phyloP scores from a whole-genome alignment of 2,797 vertebrate genomes.

The Neopelma chrysocephalum region DNA sequence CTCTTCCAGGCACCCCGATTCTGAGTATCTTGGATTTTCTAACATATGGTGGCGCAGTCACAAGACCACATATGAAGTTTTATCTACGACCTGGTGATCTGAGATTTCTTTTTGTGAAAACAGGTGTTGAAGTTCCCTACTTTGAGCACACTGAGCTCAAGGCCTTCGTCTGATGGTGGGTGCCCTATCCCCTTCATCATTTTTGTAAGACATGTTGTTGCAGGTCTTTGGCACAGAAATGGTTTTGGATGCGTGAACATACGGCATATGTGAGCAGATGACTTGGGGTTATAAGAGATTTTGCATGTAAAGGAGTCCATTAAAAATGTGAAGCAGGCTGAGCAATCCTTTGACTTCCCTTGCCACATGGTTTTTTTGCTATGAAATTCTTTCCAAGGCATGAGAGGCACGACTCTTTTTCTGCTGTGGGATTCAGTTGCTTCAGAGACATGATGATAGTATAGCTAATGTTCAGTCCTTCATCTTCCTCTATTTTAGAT shows the following conservation, averaged over 20 bases:
- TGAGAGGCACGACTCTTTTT: background rate
- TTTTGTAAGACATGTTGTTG: background rate
- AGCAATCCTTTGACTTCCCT: background rate
- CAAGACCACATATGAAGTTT: background rate
- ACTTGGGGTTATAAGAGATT: background rate
- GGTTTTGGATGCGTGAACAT: background rate
- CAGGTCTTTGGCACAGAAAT: background rate
- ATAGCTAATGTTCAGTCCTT: background rate
- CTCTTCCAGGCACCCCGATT: background rate
- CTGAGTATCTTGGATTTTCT: background rate
- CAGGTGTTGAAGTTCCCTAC: background rate
- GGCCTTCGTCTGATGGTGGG: background rate
- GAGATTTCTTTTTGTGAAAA: background rate
- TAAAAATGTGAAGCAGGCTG: background rate
- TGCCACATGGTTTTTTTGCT: background rate
- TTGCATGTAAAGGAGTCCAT: background rate
- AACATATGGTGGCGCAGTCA: fast-evolving
- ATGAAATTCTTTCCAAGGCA: constrained; percentile 2
- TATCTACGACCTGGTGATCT: background rate
- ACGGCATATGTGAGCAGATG: fast-evolving
- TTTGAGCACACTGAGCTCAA: background rate
- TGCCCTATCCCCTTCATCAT: background rate
- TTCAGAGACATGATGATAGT: background rate
- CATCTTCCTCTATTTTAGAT: background rate
- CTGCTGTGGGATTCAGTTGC: background rate